Conservation (phyloP, 2,113 vertebrate species). For the cattle (Bos taurus) region ARS-UCD2.0 NC_037357.1:101296001-101296500, state of each 20-base stretch:
- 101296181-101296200: slow-evolving; percentile 15
- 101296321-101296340: slow-evolving; percentile 26
- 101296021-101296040: slow-evolving; percentile 13
- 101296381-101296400: not conserved
- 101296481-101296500: not conserved
- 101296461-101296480: not conserved
- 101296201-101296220: not conserved
- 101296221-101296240: not conserved
- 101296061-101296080: not conserved
- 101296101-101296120: not conserved
- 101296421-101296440: not conserved
- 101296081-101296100: not conserved
- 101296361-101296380: not conserved
- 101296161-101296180: not conserved
- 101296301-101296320: slow-evolving; percentile 12
- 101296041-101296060: not conserved
- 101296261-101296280: not conserved
- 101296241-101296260: slow-evolving; percentile 12
- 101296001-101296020: not conserved
- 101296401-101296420: not conserved
- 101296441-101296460: not conserved
- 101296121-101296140: not conserved
- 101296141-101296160: not conserved
- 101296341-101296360: not conserved
- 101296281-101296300: not conserved